These are phyloP conservation scores for Corapipo altera DNA, from an alignment of 2,113 vertebrate genomes.

Conservation along the genomic window DNA sequence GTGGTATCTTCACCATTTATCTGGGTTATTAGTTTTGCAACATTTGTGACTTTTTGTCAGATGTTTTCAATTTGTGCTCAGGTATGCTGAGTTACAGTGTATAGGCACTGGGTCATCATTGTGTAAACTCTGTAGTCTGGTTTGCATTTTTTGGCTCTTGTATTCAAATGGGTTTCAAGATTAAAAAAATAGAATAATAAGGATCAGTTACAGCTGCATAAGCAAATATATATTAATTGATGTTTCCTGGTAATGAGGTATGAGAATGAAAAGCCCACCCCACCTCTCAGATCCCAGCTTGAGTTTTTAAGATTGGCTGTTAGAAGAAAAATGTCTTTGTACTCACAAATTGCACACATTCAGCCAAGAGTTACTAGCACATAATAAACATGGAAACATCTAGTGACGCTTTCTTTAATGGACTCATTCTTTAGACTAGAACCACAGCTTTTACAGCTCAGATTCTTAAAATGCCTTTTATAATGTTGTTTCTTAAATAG, in stretches of 20 bases:
- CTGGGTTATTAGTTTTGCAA: constrained; percentile 35
- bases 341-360: constrained; percentile 8
- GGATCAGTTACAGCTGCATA: neutral
- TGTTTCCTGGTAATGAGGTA: constrained; percentile 29
- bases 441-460: constrained; percentile 11
- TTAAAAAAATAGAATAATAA: neutral
- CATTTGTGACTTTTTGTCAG: constrained; percentile 2
- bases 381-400: constrained; percentile 59
- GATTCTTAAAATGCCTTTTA: constrained; percentile 31
- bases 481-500: neutral
- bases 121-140: neutral
- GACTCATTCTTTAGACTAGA: constrained; percentile 32
- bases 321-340: constrained; percentile 56
- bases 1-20: neutral
- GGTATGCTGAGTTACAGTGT: fast-evolving
- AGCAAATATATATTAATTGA: constrained; percentile 37
- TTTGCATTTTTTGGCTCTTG: neutral
- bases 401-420: constrained; percentile 49
- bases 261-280: constrained; percentile 17
- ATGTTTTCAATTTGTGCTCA: neutral
- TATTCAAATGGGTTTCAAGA: neutral
- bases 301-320: constrained; percentile 21
- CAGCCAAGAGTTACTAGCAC: constrained; percentile 29
- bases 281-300: constrained; percentile 36
- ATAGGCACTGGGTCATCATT: neutral